Evolutionary conservation across 2,797 vertebrate species (phyloP).

Genomic region (Pyrocephalus nanus): DNA sequence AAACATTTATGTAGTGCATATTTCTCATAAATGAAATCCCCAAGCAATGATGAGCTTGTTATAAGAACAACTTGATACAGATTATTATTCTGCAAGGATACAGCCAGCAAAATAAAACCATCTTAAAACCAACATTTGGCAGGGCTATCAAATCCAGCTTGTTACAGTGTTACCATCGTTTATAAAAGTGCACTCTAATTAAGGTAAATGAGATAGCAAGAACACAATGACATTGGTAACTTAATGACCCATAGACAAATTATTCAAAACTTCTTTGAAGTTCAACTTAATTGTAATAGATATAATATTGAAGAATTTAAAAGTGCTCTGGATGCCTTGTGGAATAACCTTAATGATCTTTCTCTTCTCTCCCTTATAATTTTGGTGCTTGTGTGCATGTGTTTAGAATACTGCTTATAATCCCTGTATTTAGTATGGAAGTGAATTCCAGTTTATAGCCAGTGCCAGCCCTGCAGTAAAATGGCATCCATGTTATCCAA

Average conservation of each 20-base stretch:
- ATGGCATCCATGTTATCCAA: not conserved
- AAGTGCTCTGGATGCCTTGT: not conserved
- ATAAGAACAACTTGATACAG: not conserved
- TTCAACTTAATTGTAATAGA: conserved; percentile 50
- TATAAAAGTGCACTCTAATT: conserved; percentile 60
- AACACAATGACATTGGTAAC: conserved; percentile 60
- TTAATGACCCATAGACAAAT: conserved; percentile 59
- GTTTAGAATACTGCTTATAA: conserved; percentile 23
- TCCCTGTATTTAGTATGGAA: not conserved
- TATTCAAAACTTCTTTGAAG: conserved; percentile 59
- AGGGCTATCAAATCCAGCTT: conserved; percentile 49
- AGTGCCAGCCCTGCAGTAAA: not conserved
- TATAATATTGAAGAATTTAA: conserved; percentile 26
- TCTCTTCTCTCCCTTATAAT: not conserved
- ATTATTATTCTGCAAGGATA: conserved; percentile 23
- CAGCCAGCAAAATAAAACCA: conserved; percentile 18
- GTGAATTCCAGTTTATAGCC: conserved; percentile 1
- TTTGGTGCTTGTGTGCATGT: not conserved
- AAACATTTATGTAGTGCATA: not conserved
- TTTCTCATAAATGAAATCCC: conserved; percentile 15
- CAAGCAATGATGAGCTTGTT: conserved; percentile 27
- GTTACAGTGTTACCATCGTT: not conserved
- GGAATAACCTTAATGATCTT: conserved; percentile 15
- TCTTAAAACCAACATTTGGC: conserved; percentile 30
- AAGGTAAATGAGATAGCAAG: conserved; percentile 66